Evolutionary conservation across 2,113 vertebrate genomes (phyloP).

Genomic region (Oreotrochilus melanogaster): DNA sequence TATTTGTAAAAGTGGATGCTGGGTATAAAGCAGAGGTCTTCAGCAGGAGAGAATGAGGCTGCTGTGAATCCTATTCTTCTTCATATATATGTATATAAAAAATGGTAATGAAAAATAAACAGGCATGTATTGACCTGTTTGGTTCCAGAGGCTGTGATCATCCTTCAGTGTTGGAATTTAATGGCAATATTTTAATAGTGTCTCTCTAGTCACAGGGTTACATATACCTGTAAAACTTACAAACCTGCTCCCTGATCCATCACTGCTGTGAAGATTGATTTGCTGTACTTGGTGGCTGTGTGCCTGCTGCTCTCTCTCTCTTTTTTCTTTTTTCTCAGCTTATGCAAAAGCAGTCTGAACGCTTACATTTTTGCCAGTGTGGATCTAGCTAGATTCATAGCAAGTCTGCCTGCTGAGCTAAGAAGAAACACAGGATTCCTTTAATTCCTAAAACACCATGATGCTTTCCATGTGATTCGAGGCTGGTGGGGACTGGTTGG

Average conservation of each 20-base stretch:
- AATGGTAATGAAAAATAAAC: conserved; percentile 56
- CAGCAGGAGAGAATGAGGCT: neutral
- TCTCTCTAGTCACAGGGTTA: neutral
- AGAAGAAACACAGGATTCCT: neutral
- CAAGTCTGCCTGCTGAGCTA: neutral
- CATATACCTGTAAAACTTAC: conserved; percentile 65
- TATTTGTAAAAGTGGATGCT: conserved; percentile 50
- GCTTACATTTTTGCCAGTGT: neutral
- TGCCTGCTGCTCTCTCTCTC: neutral
- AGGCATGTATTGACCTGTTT: conserved; percentile 52
- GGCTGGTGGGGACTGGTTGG: neutral
- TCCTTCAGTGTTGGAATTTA: conserved; percentile 48
- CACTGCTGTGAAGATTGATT: conserved; percentile 57
- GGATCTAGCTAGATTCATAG: neutral
- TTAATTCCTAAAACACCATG: neutral
- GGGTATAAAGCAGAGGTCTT: conserved; percentile 37
- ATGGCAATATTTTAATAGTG: conserved; percentile 66
- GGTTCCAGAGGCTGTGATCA: conserved; percentile 22
- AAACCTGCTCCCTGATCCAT: conserved; percentile 60
- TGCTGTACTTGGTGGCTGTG: neutral
- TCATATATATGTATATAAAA: conserved; percentile 30
- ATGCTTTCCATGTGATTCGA: neutral
- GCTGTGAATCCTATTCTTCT: conserved; percentile 8
- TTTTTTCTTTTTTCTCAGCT: conserved; percentile 7
- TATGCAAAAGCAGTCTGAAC: conserved; percentile 19